Conservation (phyloP, 2,113 vertebrate species). For the Vicugna pacos region DNA sequence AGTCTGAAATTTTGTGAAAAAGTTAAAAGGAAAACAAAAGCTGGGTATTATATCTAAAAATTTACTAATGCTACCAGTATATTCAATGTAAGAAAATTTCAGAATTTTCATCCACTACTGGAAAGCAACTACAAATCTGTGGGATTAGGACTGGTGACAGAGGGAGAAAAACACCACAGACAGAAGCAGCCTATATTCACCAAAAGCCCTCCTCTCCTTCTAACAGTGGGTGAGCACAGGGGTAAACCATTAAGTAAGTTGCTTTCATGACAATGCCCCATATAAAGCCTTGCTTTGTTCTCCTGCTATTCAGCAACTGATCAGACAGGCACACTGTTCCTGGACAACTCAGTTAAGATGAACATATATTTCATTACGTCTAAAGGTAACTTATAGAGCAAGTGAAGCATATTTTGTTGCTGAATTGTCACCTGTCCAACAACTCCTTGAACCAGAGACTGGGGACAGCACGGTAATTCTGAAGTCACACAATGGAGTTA, state of each 20-base stretch:
- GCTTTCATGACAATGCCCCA: background rate
- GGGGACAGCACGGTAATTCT: background rate
- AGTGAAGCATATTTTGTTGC: background rate
- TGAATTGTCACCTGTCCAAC: background rate
- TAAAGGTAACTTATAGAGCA: background rate
- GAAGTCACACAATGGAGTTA: background rate
- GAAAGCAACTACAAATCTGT: background rate
- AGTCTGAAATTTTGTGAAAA: slow-evolving; percentile 39
- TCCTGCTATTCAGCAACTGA: background rate
- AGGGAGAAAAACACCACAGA: background rate
- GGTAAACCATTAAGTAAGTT: background rate
- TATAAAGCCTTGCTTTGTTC: background rate
- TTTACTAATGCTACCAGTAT: background rate
- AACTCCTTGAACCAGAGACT: background rate
- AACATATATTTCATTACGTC: background rate
- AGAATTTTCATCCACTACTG: background rate
- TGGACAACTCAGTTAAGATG: background rate
- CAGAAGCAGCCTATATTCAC: background rate
- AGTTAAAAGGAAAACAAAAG: slow-evolving; percentile 44
- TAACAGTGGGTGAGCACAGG: background rate
- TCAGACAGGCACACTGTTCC: background rate
- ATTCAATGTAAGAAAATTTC: background rate
- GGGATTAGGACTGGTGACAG: background rate
- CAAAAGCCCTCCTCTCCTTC: background rate
- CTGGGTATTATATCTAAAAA: background rate